These are phyloP conservation scores for Coboldia fuscipes DNA, from an alignment of 1,140 invertebrate species.

Conservation along the genomic window DNA sequence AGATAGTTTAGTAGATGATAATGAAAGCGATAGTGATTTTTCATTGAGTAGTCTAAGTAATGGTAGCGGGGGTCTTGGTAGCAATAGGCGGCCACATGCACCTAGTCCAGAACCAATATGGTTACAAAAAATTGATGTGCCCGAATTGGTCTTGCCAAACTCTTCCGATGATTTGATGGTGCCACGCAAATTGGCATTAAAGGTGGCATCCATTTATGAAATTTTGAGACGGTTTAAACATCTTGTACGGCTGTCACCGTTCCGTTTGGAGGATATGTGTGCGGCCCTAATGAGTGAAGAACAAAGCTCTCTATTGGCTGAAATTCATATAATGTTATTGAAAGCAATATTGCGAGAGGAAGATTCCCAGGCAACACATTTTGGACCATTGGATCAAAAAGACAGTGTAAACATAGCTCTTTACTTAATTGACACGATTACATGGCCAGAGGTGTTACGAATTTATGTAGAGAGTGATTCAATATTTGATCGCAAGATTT, in stretches of 20 bases:
- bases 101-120: conserved; percentile 73
- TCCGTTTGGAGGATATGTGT: conserved; percentile 91
- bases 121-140: conserved; percentile 61
- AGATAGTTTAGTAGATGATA: conserved; percentile 38
- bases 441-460: conserved; percentile 81
- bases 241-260: conserved; percentile 75
- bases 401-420: conserved; percentile 86
- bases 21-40: conserved; percentile 62
- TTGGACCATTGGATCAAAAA: conserved; percentile 88
- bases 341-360: conserved; percentile 84
- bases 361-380: conserved; percentile 84
- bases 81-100: conserved; percentile 30
- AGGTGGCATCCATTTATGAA: conserved; percentile 76
- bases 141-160: conserved; percentile 53
- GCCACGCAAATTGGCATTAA: conserved; percentile 53
- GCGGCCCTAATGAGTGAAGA: conserved; percentile 78
- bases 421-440: conserved; percentile 80
- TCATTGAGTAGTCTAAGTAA: conserved; percentile 58
- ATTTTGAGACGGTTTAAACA: conserved; percentile 78
- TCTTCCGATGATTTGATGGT: conserved; percentile 81
- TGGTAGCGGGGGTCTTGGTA: conserved; percentile 29
- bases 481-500: conserved; percentile 47
- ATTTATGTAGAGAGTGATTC: conserved; percentile 77
- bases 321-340: conserved; percentile 80
- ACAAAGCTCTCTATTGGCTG: conserved; percentile 70